phyloP scores from a whole-genome alignment of 2,113 vertebrate species.

The Ammodytes marinus region DNA sequence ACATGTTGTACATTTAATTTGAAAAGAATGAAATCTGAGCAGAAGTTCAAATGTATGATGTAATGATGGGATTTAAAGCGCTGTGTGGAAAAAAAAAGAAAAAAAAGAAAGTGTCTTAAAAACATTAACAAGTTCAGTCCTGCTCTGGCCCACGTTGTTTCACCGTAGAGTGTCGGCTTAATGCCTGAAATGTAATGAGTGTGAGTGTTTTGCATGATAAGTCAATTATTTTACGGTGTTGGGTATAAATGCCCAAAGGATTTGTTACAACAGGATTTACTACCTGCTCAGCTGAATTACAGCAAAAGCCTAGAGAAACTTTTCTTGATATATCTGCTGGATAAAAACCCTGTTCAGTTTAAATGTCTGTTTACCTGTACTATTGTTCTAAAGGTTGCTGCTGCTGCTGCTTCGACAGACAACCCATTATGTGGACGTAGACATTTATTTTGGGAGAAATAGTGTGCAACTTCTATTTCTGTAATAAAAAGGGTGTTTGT shows the following conservation, averaged over 20 bases:
- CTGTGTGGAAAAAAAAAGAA: background rate
- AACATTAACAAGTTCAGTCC: background rate
- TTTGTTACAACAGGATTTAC: background rate
- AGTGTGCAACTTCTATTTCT: constrained; percentile 10
- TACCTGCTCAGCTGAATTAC: background rate
- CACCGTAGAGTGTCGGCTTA: background rate
- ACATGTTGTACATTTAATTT: background rate
- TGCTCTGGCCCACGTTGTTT: background rate
- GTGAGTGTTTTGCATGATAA: too few relatives aligned
- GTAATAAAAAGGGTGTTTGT: constrained; percentile 23
- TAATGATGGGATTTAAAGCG: background rate
- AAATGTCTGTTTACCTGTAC: background rate
- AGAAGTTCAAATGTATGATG: background rate
- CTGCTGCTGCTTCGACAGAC: background rate
- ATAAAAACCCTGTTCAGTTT: background rate
- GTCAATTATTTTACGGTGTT: too few relatives aligned
- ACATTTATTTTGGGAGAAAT: constrained; percentile 10
- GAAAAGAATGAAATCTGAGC: background rate
- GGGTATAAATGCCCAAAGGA: too few relatives aligned
- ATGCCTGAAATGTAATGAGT: background rate
- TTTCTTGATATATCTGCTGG: background rate
- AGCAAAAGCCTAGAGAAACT: background rate
- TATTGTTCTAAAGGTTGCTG: background rate
- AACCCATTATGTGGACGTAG: background rate
- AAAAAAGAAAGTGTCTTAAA: background rate